Base-by-base conservation (phyloP, 2,888 invertebrate species). In the Drosophila paranaensis region DNA sequence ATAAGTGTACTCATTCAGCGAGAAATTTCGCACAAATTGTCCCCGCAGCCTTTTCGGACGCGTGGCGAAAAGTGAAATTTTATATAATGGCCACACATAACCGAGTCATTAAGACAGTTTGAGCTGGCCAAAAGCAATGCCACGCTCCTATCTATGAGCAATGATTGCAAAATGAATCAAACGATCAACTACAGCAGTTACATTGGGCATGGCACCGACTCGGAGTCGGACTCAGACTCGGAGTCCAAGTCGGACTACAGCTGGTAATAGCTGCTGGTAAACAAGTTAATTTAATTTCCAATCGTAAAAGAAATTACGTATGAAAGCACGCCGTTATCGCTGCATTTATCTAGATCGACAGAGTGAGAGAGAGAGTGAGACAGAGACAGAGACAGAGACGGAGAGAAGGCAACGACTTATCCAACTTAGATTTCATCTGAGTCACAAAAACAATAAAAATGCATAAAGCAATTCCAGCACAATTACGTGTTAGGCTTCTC, bases 261-360 rank as follows among this genome's bases (percentile, higher is more conserved):
- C 51, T 53, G 51, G 50, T 77, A 81, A 71, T 73, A 70, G 80
- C 71, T 79, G 80, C 71, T 79, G 74, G 65, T 46, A 89, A 84
- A 84, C 84, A 85, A 89, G 84, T 84, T 84, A 89, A 88, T 89
- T 89, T 88, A 73, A 89, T 89, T 88, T 88, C 83, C 84, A 89
- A 77, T 86, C 86, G 88, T 82, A 88, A 88, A 89, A 67, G 73
- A 84, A 89, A 89, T 84, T 84, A 84, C 90, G 88, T 90, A 90
- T 88, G 73, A 89, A 89, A 79, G 72, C 80, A 71, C 54, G 86
- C 86, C 90, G 88, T 84, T 89, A 89, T 89, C 88, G 82, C 55
- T 42, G 60, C 60, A 37, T 75, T 89, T 84, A 84, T 82, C 76
- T 62, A 56, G 46, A 46, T 13, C 46, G 14, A 27, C 5, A 25